Evolutionary conservation across 1,140 invertebrate genomes (phyloP), one percentile per base, ranked within the genome.

Genomic region (Drosophila kepulauana): DNA sequence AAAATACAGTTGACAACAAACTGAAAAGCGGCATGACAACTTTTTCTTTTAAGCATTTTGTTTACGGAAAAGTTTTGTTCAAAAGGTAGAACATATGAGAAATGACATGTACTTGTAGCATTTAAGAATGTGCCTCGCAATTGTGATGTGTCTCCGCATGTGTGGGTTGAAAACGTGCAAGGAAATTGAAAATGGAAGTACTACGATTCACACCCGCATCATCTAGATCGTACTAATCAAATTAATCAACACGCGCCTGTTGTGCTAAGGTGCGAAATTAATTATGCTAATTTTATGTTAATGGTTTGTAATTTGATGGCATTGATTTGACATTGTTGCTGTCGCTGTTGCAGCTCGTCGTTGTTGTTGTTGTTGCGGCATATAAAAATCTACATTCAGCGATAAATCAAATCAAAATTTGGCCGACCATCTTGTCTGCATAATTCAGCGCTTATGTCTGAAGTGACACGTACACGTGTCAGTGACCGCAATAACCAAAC

Each of bases 341-440:
- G 41, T n/a, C 20, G 35, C 38, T n/a, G 49, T 16, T 43, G 20
- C 35, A 38, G 8, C 35, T 20, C 16, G n/a, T n/a, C 5, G 33
- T 10, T 6, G 25, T 11, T 30, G 33, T 30, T 16, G 13, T n/a
- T 43, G 41, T 10, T 33, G 38, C 6, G 38, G 20, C 62, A 30
- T 51, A 51, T 78, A 75, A 78, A 88, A 88, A 78, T 69, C 59
- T 49, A 66, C 68, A 68, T 20, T 63, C 72, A 56, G 51, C 68
- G 65, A 87, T 88, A 87, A 84, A 87, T 87, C 80, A 87, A 84
- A 88, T 84, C 76, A 88, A 62, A 75, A 84, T 72, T 75, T 48
- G 52, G 56, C 38, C 62, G 51, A 58, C 67, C 65, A 73, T 77
- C 59, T 75, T 75, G 58, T 48, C 79, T 87, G 79, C 79, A 86